Base-by-base conservation (phyloP, 1,140 invertebrate genomes). In the Leptoteleia sp. region DNA sequence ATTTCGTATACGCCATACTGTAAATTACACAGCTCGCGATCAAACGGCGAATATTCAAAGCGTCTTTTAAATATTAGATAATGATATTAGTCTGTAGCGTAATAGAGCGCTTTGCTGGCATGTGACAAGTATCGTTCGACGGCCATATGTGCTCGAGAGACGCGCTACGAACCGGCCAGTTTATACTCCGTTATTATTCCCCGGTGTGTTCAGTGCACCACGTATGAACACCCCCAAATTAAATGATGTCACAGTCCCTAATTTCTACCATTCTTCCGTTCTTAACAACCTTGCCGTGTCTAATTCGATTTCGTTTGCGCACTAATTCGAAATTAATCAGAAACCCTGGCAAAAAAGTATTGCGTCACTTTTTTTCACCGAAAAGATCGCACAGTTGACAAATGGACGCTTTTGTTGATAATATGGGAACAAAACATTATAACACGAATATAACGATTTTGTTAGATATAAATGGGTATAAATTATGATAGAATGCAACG, bases 161-260 rank as follows among this genome's bases (percentile, higher is more conserved):
- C 12, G 12, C 9, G 55, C n/a, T 40, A 25, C 33, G n/a, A 35
- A 13, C n/a, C 25, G 22, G 12, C 38, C 48, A 50, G 27, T 70
- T 77, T 62, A 40, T 62, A 35, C 59, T 62, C 45, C 12, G 64
- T 75, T 59, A 50, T 75, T 79, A 79, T 71, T 73, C 64, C 64
- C 65, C 45, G 40, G 31, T 57, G 55, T 76, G 33, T 75, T 43
- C 79, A 59, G 47, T 62, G 31, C 50, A 68, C 42, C 19, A 35
- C 75, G 42, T 78, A 79, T 48, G 50, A 42, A 50, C 61, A 71
- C 67, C 80, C 47, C 52, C 67, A 80, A 85, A 88, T 86, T 83
- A 84, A 86, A 84, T 84, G 79, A 87, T 80, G 76, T 81, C 80
- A 76, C 76, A 50, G 81, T 43, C 81, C 82, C 82, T 84, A 85